Base-by-base conservation (phyloP, 2,888 invertebrate species). In the Chrysodeixis includens region DNA sequence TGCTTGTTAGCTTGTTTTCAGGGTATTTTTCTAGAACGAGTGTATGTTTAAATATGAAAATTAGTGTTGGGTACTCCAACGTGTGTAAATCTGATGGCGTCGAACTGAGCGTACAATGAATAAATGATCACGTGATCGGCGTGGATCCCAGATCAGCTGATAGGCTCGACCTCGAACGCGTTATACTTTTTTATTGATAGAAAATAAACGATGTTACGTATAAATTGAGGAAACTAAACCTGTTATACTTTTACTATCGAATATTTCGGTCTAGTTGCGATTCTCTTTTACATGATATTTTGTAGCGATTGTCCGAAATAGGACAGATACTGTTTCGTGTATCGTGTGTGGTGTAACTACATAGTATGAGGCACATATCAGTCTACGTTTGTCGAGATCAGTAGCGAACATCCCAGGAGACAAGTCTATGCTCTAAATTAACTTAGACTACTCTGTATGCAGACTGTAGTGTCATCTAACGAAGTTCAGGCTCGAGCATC, bases 381-480 rank as follows among this genome's bases (percentile, higher is more conserved):
- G 87, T 86, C 83, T 87, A 85, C 85, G 89, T 88, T 89, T 86
- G 84, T 83, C 79, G 87, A 86, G 90, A 92, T 92, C 90, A 88
- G 82, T 82, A 70, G 78, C 83, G 69, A 49, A 70, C 68, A 72
- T 85, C 92, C 84, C 89, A 44, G 16, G 88, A 81, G 93, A 86
- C 83, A 79, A 84, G 88, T 89, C 86, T 83, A 84, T 87, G 84
- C 81, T 90, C 88, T 90, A 93, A 94, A 94, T 94, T 93, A 93
- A 92, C 92, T 94, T 93, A 93, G 81, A 86, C 87, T 88, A 88
- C 90, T 94, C 88, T 91, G 92, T 94, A 94, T 94, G 93, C 94
- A 94, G 93, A 93, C 90, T 88, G 88, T 84, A 86, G 86, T 86
- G 78, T 77, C 84, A 74, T 83, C 83, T 93, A 93, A 93, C 92